These are phyloP conservation scores for Phaetusa simplex DNA, from an alignment of 2,113 vertebrate species.

Conservation along the genomic window DNA sequence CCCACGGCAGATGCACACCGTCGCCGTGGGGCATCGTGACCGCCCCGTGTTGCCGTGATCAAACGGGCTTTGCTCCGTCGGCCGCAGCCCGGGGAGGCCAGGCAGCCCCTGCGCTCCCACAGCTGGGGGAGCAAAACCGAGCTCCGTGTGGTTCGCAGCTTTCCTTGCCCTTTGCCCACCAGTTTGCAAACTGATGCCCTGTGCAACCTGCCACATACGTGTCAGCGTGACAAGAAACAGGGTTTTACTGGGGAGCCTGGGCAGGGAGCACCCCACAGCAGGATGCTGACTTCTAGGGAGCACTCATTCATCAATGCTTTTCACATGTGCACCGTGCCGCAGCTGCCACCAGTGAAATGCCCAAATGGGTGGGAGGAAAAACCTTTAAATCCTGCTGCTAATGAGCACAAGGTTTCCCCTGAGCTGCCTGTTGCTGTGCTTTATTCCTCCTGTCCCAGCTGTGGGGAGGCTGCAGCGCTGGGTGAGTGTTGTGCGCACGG, in stretches of 20 bases:
- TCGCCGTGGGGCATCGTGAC: accelerated
- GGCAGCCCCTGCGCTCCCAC: background rate
- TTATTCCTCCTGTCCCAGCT: background rate
- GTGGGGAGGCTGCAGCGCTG: accelerated
- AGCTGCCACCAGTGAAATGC: background rate
- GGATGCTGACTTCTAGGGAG: background rate
- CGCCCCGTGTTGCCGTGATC: accelerated
- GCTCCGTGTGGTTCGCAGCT: accelerated
- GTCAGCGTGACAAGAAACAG: background rate
- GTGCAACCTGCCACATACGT: accelerated
- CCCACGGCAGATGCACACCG: accelerated
- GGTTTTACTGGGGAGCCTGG: background rate
- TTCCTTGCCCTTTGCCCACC: background rate
- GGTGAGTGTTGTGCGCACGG: accelerated
- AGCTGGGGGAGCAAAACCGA: background rate
- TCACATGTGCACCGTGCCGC: background rate
- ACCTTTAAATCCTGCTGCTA: background rate
- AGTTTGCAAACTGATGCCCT: background rate
- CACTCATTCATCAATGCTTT: accelerated
- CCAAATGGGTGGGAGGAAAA: background rate
- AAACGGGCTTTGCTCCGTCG: background rate
- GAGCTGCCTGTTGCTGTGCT: background rate
- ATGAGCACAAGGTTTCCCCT: accelerated
- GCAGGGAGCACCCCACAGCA: background rate
- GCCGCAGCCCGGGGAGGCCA: background rate